A percentile compares a stretch with the other conserved stretches of the same genome.
phyloP scores from a whole-genome alignment of 1,140 invertebrate genomes.

The Tetragnatha versicolor region DNA sequence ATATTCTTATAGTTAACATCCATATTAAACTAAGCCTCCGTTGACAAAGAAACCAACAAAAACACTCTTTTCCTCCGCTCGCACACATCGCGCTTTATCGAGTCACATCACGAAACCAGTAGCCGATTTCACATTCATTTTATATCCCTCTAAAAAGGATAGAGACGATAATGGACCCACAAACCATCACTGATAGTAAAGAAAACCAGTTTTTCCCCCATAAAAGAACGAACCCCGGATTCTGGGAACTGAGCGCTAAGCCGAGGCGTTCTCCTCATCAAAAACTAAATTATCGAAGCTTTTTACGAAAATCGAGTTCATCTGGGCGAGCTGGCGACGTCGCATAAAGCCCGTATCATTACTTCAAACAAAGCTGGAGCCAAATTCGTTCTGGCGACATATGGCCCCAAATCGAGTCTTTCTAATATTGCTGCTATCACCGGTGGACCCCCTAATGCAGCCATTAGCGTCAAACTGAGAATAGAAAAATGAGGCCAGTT shows the following conservation, averaged over 20 bases:
- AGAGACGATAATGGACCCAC: too few relatives aligned
- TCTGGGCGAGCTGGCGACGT: not conserved
- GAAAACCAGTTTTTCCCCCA: too few relatives aligned
- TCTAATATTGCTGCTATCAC: conserved; percentile 44
- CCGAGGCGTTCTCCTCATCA: conserved; percentile 19
- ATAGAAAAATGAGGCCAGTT: conserved; percentile 51
- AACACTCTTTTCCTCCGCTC: too few relatives aligned
- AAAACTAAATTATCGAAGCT: conserved; percentile 35
- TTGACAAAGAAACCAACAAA: too few relatives aligned
- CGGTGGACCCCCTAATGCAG: conserved; percentile 33
- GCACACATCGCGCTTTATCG: too few relatives aligned
- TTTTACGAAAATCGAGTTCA: conserved; percentile 41
- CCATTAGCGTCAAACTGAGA: conserved; percentile 48
- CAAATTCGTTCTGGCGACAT: conserved; percentile 49
- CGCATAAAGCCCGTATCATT: conserved; percentile 38
- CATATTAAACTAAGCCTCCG: too few relatives aligned
- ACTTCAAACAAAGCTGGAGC: conserved; percentile 39
- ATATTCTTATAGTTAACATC: too few relatives aligned
- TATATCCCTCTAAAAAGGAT: too few relatives aligned
- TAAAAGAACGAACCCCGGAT: not conserved
- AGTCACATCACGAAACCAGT: too few relatives aligned
- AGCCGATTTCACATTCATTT: too few relatives aligned
- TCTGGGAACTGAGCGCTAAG: not conserved
- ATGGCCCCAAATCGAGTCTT: conserved; percentile 47
- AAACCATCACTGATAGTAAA: too few relatives aligned